Evolutionary conservation across 2,888 invertebrate species (phyloP).

Genomic region (Ornithoptera priamus): DNA sequence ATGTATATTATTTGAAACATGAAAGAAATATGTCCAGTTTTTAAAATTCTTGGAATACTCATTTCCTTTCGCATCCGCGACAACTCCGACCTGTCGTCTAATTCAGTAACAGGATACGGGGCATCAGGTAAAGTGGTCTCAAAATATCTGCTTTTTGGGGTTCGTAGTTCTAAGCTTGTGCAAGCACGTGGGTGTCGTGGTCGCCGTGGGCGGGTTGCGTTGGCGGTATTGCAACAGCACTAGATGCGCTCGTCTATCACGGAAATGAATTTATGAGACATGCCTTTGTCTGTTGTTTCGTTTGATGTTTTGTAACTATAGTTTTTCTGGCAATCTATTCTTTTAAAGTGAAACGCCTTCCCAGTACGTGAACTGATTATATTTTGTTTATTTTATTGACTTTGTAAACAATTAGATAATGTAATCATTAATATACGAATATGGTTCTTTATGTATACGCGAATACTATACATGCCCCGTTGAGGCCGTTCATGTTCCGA

Average conservation of each 20-base stretch:
- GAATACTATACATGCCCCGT: too few species aligned
- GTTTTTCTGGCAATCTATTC: slow-evolving; percentile 11
- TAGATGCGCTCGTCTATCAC: slow-evolving; percentile 20
- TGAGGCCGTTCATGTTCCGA: too few species aligned
- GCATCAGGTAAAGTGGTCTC: slow-evolving; percentile 23
- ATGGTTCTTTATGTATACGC: too few species aligned
- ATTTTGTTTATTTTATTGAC: too few species aligned
- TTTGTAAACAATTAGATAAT: too few species aligned
- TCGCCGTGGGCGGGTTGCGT: slow-evolving; percentile 25
- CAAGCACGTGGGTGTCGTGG: slow-evolving; percentile 11
- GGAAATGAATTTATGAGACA: slow-evolving; percentile 23
- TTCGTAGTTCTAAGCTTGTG: slow-evolving; percentile 16
- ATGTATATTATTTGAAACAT: neutral
- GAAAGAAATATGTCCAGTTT: neutral
- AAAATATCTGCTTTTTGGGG: slow-evolving; percentile 26
- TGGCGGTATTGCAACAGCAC: slow-evolving; percentile 24
- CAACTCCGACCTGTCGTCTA: slow-evolving; percentile 22
- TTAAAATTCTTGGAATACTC: neutral
- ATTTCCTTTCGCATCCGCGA: slow-evolving; percentile 13
- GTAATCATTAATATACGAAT: too few species aligned
- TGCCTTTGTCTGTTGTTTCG: slow-evolving; percentile 16
- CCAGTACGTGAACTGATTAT: too few species aligned
- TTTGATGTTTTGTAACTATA: slow-evolving; percentile 25
- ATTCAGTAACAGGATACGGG: slow-evolving; percentile 25
- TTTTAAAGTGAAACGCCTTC: neutral